Evolutionary conservation across 2,113 vertebrate species (phyloP), one percentile per base, ranked within the genome.

Genomic region (Nymphicus hollandicus): DNA sequence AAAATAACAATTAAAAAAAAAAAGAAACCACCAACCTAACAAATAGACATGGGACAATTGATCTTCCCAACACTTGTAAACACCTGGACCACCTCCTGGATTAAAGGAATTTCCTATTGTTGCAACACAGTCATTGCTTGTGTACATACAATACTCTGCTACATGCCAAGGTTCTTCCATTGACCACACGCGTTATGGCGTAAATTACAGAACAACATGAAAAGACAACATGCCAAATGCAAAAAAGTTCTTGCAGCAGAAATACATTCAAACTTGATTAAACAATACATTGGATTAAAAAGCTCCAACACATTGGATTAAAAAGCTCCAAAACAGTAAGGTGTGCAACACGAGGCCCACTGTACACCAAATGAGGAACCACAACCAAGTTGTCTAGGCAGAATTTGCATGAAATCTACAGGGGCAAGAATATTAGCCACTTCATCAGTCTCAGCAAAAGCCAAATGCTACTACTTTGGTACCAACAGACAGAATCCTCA

Each of bases 141-240:
- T 41, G 47, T 37, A 41, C 5, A 13, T 5, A 28, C 12, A 43
- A 2, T 19, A 11, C 35, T 35, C 41, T 3, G 0, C 41, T 80
- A 17, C 1, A 18, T 1, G 9, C 63, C 31, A 13, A 47, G 20
- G 27, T 10, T 92, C 35, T 83, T 70, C 43, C 35, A 50, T 0
- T 49, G 50, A 56, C 73, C 1, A 1, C 1, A 8, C 6, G 10
- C 43, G 20, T 44, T 31, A 50, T 5, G 16, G 37, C 1, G 0
- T 9, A 68, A 60, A 14, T n/a, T 69, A 37, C 63, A 77, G 46
- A 88, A 39, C 11, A 63, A 28, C 27, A 61, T 5, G 15, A 80
- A 69, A 92, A 63, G 39, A 55, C 10, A 74, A 17, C 10, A 66
- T 3, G 31, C 11, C 33, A 58, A 86, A 86, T 16, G 31, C n/a